These are phyloP conservation scores for Catharus fuscescens DNA, from an alignment of 2,113 vertebrate species.

Conservation along the genomic window DNA sequence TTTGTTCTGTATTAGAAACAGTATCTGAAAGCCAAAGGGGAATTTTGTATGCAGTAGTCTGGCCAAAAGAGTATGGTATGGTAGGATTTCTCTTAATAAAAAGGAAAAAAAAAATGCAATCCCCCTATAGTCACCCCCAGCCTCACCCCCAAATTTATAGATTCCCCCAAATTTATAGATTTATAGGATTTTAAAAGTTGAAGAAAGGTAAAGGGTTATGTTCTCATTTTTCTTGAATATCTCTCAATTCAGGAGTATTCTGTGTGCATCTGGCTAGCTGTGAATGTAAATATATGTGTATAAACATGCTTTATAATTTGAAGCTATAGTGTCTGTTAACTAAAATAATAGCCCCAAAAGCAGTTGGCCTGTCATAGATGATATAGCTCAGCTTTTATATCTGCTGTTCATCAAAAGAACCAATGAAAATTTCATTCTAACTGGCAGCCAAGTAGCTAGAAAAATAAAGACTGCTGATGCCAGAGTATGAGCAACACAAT, in stretches of 20 bases:
- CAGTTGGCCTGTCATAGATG: background rate
- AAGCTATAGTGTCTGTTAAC: conserved; percentile 6
- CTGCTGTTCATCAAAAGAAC: conserved; percentile 43
- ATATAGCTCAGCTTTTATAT: conserved; percentile 35
- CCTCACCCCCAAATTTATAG: background rate
- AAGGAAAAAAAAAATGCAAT: background rate
- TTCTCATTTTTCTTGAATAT: background rate
- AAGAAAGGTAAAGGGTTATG: background rate
- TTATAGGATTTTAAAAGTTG: background rate
- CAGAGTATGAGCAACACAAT: conserved; percentile 69
- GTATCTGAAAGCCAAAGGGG: background rate
- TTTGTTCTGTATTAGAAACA: background rate
- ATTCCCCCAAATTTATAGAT: background rate
- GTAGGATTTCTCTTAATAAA: background rate
- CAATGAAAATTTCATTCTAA: conserved; percentile 53
- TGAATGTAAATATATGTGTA: background rate
- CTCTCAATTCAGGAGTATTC: background rate
- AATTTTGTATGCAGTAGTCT: background rate
- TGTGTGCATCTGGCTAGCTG: background rate
- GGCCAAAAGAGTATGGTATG: background rate
- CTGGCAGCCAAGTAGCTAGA: conserved; percentile 54
- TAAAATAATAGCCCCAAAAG: conserved; percentile 2
- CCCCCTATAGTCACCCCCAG: background rate
- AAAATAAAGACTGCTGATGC: conserved; percentile 60
- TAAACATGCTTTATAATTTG: conserved; percentile 15